Evolutionary conservation across 1,140 invertebrate genomes (phyloP), one percentile per base, ranked within the genome.

Genomic region (Drosophila asahinai): DNA sequence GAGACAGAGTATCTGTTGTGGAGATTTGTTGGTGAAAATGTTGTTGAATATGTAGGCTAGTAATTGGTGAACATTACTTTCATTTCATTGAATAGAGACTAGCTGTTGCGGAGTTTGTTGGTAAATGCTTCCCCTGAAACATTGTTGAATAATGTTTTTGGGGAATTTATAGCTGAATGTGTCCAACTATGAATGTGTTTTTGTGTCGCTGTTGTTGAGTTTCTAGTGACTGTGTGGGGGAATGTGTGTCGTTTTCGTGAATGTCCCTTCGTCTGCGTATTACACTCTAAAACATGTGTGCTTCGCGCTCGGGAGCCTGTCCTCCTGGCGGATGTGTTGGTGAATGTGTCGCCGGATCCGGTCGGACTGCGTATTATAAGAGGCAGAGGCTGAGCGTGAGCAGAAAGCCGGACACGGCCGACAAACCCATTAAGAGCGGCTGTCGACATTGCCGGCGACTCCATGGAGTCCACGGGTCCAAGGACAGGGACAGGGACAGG

Each of bases 381-480:
- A 89, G 80, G 49, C 55, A 64, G 51, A 78, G 73, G 38, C 43
- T 54, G 75, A 86, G 82, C 40, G 64, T 51, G 52, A 79, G 73
- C 47, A 78, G 64, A 65, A 89, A 78, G 70, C 81, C 84, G 81
- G 81, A 80, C 75, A 79, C 36, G 55, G 66, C 47, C 65, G 77
- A 79, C 77, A 87, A 84, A 52, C 77, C 84, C 84, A 89, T 89
- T 84, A 90, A 76, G 78, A 90, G 58, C 77, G 80, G 54, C 60
- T 83, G 84, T 80, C 86, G 84, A 58, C 81, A 78, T 48, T 63
- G 72, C 81, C 80, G 67, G 40, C 70, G 58, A 48, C 70, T 76
- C 51, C 59, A 68, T 30, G 49, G 57, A 36, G 33, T 36, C 27
- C 30, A 43, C 62, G 25, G 19, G 36, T 45, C 36, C 38, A 59